Conservation (phyloP, 1,140 invertebrate species). For the Zophobas atratus region DNA sequence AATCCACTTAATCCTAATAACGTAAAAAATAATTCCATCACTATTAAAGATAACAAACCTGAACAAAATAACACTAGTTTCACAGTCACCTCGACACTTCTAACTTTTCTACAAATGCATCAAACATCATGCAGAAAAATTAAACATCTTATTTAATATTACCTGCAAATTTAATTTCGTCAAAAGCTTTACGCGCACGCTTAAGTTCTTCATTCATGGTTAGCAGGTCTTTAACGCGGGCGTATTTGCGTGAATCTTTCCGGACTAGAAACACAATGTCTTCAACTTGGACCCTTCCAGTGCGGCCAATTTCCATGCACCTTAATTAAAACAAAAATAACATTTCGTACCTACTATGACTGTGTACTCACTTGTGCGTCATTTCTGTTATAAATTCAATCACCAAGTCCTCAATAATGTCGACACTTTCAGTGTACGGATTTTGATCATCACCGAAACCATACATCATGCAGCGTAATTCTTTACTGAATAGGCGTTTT, state of each 20-base stretch:
- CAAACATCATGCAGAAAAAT: conserved; percentile 33
- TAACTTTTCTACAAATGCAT: conserved; percentile 9
- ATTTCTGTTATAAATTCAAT: conserved; percentile 99
- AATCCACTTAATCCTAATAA: background rate
- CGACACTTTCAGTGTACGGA: conserved; percentile 99
- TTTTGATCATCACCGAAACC: conserved; percentile 99
- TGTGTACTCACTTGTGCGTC: conserved; percentile 78
- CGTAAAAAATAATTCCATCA: background rate
- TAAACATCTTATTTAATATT: conserved; percentile 58
- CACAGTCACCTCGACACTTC: background rate
- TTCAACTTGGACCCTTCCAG: conserved; percentile 96
- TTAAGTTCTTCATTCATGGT: conserved; percentile 99
- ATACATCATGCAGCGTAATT: conserved; percentile 99
- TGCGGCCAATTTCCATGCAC: conserved; percentile 93
- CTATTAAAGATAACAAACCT: conserved; percentile 15
- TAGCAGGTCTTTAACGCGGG: conserved; percentile 96
- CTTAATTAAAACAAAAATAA: too few relatives aligned
- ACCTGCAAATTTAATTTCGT: conserved; percentile 96
- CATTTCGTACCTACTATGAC: background rate
- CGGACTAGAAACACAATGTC: conserved; percentile 99
- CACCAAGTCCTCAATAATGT: conserved; percentile 97
- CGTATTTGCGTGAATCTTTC: conserved; percentile 97
- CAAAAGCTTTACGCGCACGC: conserved; percentile 99
- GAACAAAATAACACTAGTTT: background rate
- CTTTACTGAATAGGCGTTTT: conserved; percentile 91